These are phyloP conservation scores for Chiroxiphia lanceolata DNA, from an alignment of 2,797 vertebrate species.

Conservation along the genomic window DNA sequence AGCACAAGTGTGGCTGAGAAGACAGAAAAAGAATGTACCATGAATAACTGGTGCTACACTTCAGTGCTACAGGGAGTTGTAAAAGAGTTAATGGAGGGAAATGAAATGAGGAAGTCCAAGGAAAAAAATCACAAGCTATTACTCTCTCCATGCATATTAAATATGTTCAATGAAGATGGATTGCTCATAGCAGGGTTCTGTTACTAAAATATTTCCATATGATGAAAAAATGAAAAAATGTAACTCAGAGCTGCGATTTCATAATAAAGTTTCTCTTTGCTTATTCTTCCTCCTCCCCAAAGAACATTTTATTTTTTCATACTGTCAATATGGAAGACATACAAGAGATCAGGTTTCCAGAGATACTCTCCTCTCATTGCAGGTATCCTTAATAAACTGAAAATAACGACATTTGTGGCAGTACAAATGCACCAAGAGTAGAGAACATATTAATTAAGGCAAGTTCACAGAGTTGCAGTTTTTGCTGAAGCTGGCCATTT, in stretches of 20 bases:
- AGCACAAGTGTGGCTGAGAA: neutral
- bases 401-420: slow-evolving; percentile 22
- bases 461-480: neutral
- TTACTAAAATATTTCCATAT: neutral
- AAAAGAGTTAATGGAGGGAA: neutral
- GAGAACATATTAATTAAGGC: slow-evolving; percentile 1
- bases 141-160: neutral
- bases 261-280: neutral
- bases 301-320: neutral
- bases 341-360: neutral
- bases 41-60: neutral
- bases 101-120: neutral
- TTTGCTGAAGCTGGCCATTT: slow-evolving; percentile 52
- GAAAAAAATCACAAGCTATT: neutral
- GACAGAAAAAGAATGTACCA: neutral
- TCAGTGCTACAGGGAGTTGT: neutral
- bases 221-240: neutral
- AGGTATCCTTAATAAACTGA: neutral
- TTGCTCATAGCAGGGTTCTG: neutral
- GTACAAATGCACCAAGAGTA: neutral
- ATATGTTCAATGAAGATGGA: neutral
- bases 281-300: neutral
- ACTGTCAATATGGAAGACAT: neutral
- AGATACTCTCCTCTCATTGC: neutral
- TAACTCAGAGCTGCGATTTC: neutral